Base-by-base conservation (phyloP, 2,113 vertebrate genomes). In the Chauna torquata region DNA sequence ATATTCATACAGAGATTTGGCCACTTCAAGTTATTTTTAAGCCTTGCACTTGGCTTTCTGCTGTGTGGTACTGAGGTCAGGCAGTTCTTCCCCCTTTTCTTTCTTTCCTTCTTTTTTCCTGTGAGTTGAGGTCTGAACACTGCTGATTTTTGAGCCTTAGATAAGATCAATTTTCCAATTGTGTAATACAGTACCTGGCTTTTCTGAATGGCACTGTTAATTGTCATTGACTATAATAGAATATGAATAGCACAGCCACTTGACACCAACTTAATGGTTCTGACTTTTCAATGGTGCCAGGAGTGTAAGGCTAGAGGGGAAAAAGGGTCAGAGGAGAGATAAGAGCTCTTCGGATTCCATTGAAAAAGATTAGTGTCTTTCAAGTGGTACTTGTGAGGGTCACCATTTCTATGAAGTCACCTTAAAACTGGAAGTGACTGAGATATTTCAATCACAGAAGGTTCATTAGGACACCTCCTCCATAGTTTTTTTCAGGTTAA, bases 201-300 rank as follows among this genome's bases (percentile, higher is more conserved):
- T 98, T 98, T 98, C 97, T 98, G 98, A 98, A 98, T 98, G 98
- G 97, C 96, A 96, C 95, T 97, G 97, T 98, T 98, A 99, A 98
- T 98, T 99, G 98, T 98, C 98, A 98, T 98, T 98, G 98, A 98
- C 98, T 99, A 97, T 98, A 98, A 98, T 97, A 98, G 98, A 99
- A 99, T 98, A 98, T 98, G 98, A 98, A 98, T 97, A 98, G 98
- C 97, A 96, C 97, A 95, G 96, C 98, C 97, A 97, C 98, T 98
- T 98, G 98, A 98, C 97, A 98, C 98, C 97, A 96, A 68, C 98
- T 97, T 98, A 98, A 99, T 99, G 98, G 97, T 98, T 96, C 97
- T 97, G 98, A 98, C 98, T 98, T 98, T 97, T 98, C 98, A 93
- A 19, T 90, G 68, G 90, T 96, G 96, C 96, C 94, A 82, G 23